phyloP scores from a whole-genome alignment of 92 coral and sea anemone species.

The Hydrozoanthus gracilis region DNA sequence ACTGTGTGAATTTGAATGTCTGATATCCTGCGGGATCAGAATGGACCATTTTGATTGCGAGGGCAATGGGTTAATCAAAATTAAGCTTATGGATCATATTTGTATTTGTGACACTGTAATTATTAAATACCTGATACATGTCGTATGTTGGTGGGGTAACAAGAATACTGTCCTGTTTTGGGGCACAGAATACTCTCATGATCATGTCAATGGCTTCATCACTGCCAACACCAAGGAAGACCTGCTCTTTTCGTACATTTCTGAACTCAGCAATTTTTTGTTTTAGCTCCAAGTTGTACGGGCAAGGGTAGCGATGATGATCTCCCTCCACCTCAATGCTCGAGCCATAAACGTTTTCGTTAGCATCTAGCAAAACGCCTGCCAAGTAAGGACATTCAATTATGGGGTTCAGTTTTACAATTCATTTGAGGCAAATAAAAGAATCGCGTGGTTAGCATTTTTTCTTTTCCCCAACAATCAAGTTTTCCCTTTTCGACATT shows the following conservation, averaged over 20 bases:
- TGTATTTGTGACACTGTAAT: neutral
- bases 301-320: slow-evolving; percentile 51
- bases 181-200: slow-evolving; percentile 50
- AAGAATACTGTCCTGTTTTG: slow-evolving; percentile 37
- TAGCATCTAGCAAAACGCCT: slow-evolving; percentile 55
- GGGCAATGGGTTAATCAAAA: no score
- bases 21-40: no score
- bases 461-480: no score
- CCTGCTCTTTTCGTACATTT: slow-evolving; percentile 45
- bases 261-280: slow-evolving; percentile 55
- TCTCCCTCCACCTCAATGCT: slow-evolving; percentile 41
- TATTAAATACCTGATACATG: slow-evolving; percentile 46
- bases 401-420: no score
- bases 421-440: no score
- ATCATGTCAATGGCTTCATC: slow-evolving; percentile 58
- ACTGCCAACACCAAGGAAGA: slow-evolving; percentile 58
- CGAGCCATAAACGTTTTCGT: slow-evolving; percentile 46
- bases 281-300: slow-evolving; percentile 43
- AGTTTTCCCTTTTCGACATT: no score
- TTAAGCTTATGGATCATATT: no score
- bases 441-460: no score
- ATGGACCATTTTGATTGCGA: no score
- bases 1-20: no score
- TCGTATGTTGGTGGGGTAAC: slow-evolving; percentile 51
- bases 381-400: neutral